Evolutionary conservation across 2,113 vertebrate genomes (phyloP).

Genomic region (Crotalus viridis): DNA sequence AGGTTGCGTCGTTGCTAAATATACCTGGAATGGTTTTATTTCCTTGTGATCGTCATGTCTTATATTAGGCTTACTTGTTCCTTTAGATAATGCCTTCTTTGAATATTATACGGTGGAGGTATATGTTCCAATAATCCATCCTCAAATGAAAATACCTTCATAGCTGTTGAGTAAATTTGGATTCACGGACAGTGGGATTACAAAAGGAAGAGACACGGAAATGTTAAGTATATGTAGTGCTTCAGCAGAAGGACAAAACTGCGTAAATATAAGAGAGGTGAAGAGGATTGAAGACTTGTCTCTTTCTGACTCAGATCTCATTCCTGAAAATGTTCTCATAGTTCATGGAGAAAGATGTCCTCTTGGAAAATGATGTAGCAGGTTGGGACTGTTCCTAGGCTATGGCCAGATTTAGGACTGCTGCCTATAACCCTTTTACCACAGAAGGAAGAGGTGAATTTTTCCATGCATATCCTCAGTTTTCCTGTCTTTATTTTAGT

Average conservation of each 20-base stretch:
- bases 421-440: not conserved
- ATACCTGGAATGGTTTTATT: constrained; percentile 25
- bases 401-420: not conserved
- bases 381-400: not conserved
- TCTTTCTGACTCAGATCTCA: not conserved
- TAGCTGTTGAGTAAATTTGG: constrained; percentile 12
- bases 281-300: not conserved
- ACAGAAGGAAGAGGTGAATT: not conserved
- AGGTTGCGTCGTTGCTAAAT: constrained; percentile 38
- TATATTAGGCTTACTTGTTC: constrained; percentile 19
- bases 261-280: not conserved
- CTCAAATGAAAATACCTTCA: constrained; percentile 17
- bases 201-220: not conserved
- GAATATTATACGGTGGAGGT: not conserved
- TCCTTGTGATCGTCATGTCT: constrained; percentile 41
- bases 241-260: not conserved
- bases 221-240: not conserved
- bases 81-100: constrained; percentile 18
- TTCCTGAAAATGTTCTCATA: not conserved
- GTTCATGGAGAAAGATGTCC: not conserved
- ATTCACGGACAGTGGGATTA: constrained; percentile 6
- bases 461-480: not conserved
- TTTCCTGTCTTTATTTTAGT: not conserved
- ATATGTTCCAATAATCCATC: constrained; percentile 7
- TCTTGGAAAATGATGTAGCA: not conserved